Evolutionary conservation across 1,140 invertebrate species (phyloP), one percentile per base, ranked within the genome.

Genomic region (Sitobion miscanthi): DNA sequence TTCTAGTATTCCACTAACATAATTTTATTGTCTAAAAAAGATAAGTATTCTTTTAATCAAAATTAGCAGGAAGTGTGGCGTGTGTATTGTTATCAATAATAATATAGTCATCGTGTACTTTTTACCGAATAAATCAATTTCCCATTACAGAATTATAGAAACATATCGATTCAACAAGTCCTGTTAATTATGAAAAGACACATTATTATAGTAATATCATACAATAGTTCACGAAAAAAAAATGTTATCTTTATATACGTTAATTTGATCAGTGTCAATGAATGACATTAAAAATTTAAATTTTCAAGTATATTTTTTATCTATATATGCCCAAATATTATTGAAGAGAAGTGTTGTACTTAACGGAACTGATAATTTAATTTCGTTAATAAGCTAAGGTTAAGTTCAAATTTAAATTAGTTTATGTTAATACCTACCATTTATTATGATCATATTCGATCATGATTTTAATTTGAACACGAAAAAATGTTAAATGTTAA

Each of bases 281-380:
- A 57, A 57, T 89, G 35, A 89, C 88, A 30, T 89, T 57, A 57
- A 89, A 20, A 57, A 77, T 77, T 17, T 89, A 57, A 89, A 42
- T 38, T 57, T 42, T 89, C 35, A 2, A 89, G 52, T 57, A 21
- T 57, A 57, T 14, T 89, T 54, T 89, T 89, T 89, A 89, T 89
- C 52, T 57, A 57, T 23, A 11, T 7, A 57, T 89, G 35, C 20
- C 88, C 30, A 89, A 57, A 89, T 89, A 89, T 38, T 54, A 49
- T 89, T 88, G 17, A 88, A 88, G 47, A 7, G 20, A 54, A 89
- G 49, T 54, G 35, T 9, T 25, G 23, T 88, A 89, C 52, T 57
- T 89, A 57, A 89, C 52, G 35, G 45, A 54, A 88, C 47, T 47
- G 87, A 89, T 57, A 89, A 89, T 54, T 88, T 54, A 88, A 42